Percentiles rank a stretch among this genome's conserved stretches.
Conservation (phyloP, 2,113 vertebrate species). For the Colossoma macropomum region DNA sequence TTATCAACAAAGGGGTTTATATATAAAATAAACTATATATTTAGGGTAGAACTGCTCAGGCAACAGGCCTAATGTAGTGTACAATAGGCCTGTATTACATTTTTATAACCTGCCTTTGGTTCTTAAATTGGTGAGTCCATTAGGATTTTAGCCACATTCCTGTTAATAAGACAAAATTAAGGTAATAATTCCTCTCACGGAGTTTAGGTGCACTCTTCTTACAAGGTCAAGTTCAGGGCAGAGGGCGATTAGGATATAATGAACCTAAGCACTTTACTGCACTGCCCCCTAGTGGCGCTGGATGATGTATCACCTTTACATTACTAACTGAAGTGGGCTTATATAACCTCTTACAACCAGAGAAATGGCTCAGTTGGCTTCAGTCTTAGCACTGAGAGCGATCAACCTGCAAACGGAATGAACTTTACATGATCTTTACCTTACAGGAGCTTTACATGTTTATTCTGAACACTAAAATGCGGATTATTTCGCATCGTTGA, state of each 20-base stretch:
- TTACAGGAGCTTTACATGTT: neutral
- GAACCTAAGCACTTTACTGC: constrained; percentile 45
- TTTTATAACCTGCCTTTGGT: no score
- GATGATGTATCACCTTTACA: neutral
- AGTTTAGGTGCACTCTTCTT: constrained; percentile 13
- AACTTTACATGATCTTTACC: neutral
- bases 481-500: neutral
- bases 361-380: neutral
- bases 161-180: neutral
- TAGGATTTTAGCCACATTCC: no score
- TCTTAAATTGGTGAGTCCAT: no score
- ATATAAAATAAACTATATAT: no score
- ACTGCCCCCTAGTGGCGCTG: constrained; percentile 70
- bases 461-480: neutral
- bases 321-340: neutral
- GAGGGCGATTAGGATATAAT: constrained; percentile 49
- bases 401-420: neutral
- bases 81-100: no score
- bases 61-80: no score
- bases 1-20: no score
- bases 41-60: no score
- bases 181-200: neutral
- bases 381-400: neutral
- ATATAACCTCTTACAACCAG: neutral
- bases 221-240: constrained; percentile 79